These are phyloP conservation scores for Aspidiotus destructor DNA, from an alignment of 2,888 invertebrate species.

Conservation along the genomic window DNA sequence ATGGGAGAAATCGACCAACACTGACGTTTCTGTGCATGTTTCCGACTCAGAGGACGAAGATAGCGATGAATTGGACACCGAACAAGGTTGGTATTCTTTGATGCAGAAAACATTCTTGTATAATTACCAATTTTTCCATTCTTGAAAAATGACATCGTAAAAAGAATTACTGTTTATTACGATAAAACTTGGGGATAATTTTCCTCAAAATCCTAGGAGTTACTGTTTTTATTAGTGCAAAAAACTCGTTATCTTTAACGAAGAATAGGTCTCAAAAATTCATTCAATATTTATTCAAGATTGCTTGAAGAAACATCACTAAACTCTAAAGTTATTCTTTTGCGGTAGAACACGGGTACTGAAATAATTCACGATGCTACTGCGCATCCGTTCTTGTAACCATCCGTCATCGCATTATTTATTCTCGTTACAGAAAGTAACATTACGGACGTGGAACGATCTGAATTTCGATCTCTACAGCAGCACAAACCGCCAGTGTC, in stretches of 20 bases:
- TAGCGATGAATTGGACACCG: constrained; percentile 51
- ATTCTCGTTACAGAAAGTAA: constrained; percentile 4
- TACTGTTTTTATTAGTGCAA: no score
- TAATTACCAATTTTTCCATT: constrained; percentile 11
- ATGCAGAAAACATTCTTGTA: constrained; percentile 5
- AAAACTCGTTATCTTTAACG: no score
- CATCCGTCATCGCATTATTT: no score
- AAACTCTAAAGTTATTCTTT: no score
- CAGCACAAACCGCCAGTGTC: constrained; percentile 53
- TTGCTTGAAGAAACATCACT: no score
- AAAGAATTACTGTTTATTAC: neutral
- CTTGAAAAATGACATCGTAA: neutral
- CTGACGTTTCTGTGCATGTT: constrained; percentile 87
- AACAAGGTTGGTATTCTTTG: constrained; percentile 42
- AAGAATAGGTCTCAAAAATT: no score
- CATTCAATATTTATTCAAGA: no score
- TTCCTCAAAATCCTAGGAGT: no score
- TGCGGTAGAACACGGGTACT: no score
- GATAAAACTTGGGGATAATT: neutral
- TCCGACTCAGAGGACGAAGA: constrained; percentile 76
- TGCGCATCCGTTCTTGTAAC: no score
- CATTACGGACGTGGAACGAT: constrained; percentile 22
- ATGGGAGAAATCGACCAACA: constrained; percentile 81
- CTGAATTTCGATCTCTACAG: neutral
- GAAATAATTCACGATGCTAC: no score